phyloP scores from a whole-genome alignment of 2,113 vertebrate species.

The Myiagra hebetior region DNA sequence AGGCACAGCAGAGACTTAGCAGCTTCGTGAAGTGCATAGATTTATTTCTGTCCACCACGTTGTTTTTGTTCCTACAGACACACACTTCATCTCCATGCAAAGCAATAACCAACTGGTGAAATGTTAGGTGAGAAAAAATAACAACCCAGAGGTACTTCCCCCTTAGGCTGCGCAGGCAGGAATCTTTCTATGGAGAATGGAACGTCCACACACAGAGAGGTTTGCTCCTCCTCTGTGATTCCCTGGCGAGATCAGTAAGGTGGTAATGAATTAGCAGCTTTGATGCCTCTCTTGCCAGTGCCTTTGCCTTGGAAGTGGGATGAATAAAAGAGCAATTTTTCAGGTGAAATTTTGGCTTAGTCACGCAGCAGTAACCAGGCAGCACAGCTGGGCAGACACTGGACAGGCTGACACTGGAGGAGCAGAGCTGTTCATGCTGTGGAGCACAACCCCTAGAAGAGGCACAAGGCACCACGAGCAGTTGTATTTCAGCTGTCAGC shows the following conservation, averaged over 20 bases:
- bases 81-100: not conserved
- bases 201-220: not conserved
- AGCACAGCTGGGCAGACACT: not conserved
- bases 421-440: not conserved
- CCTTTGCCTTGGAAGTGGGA: not conserved
- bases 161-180: not conserved
- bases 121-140: not conserved
- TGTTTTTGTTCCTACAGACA: not conserved
- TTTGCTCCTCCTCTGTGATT: not conserved
- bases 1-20: not conserved
- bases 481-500: not conserved
- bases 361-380: not conserved
- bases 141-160: not conserved
- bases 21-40: not conserved
- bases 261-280: not conserved
- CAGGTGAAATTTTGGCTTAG: not conserved
- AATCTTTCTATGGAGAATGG: not conserved
- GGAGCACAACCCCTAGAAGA: not conserved
- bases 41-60: not conserved
- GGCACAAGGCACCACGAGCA: not conserved
- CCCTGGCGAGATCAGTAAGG: fast-evolving
- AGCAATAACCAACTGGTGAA: not conserved
- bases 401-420: not conserved
- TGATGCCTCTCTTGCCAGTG: not conserved
- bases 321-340: not conserved